Base-by-base conservation (phyloP, 2,113 vertebrate species). In the Seriola aureovittata region DNA sequence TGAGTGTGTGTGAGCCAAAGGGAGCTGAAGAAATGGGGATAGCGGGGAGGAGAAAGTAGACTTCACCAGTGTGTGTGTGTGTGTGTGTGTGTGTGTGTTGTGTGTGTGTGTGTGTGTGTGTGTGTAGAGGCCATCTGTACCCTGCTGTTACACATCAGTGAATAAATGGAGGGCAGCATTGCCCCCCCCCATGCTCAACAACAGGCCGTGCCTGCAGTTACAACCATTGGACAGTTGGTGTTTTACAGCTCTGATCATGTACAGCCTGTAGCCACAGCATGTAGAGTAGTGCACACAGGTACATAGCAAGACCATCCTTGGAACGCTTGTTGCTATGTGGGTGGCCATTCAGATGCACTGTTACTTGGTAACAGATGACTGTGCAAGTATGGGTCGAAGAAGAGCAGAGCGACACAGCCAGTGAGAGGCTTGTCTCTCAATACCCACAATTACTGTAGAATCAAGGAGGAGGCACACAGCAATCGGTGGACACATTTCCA, bases 311-410 rank as follows among this genome's bases (percentile, higher is more conserved):
- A 75, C 70, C 80, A 42, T 86, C 64, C n/a, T 77, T 62, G 44
- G 62, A 71, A 76, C 8, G 36, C 85, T 38, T 90, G 93, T 93
- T 93, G 92, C 91, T 92, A 91, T 78, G 92, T 93, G 93, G 93
- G 88, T 71, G 89, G 80, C 86, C 75, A 71, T 88, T 91, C 69
- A 87, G 58, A 88, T 75, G 42, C 80, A 64, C 85, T 59, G 93
- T 95, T 95, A 95, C 94, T 95, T 93, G 90, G 93, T 94, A 95
- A 95, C 94, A 82, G 75, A 82, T 82, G 85, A 90, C 85, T 80
- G 78, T 80, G 71, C 80, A 69, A 82, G 88, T 79, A 74, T 77
- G 75, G 84, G 84, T 85, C 17, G 38, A 91, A 88, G 89, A 80
- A 79, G 71, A 85, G 67, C 71, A 78, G 78, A 63, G 23, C 3